Evolutionary conservation across 1,140 invertebrate genomes (phyloP), one percentile per base, ranked within the genome.

Genomic region (Psix sp.): DNA sequence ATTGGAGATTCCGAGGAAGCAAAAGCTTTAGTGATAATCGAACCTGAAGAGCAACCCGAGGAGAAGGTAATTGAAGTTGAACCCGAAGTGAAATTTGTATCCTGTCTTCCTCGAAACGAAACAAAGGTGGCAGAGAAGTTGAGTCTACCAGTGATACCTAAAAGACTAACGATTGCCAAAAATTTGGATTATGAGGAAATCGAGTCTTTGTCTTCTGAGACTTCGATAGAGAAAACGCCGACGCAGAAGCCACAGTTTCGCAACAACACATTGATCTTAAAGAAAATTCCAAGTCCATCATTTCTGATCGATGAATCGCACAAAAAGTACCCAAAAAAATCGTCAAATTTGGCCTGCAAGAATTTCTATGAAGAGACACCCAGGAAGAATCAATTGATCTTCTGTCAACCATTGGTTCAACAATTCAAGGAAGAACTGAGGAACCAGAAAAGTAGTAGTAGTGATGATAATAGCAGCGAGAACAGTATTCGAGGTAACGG

Each of bases 191-290:
- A 88, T 77, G 89, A 90, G 39, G 81, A 86, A 9, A 83, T 86
- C 21, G 86, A 89, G 38, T 87, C 85, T 0, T 42, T 87, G 2
- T 80, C 83, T 2, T 84, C 85, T 0, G 86, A 86, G 10, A 70
- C 80, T 36, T 77, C 17, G 39, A 76, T n/a, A 51, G 79, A 52
- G 88, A 66, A 88, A 90, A 90, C 89, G 36, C 91, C 92, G 46
- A 79, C 93, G 51, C 92, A 91, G 13, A 93, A 93, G 80, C 92
- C 92, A 70, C 82, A 92, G 88, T 88, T 88, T 89, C 80, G 88
- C 83, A 84, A 90, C 87, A 81, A 92, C 88, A 89, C 85, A 0
- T 29, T 86, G 3, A 79, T 86, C 1, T 16, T 87, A 5, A 87
- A 88, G 18, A 86, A 86, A 81, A 91, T 90, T 80, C 90, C 90